These are phyloP conservation scores for Galaxias olidus DNA, from an alignment of 2,797 vertebrate species.

Conservation along the genomic window DNA sequence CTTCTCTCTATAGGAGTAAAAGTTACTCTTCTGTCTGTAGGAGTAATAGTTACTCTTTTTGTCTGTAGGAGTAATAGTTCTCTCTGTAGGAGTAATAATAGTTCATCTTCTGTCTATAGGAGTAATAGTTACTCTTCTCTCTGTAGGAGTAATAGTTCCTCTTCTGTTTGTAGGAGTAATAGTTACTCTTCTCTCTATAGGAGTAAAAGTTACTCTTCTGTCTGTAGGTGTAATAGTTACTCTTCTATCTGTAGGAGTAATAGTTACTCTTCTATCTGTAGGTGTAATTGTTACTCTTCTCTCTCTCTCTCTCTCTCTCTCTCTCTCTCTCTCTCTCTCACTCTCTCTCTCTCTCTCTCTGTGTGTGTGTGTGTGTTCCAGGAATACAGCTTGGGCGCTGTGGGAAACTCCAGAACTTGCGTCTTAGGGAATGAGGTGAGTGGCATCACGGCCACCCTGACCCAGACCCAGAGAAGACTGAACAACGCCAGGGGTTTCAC, in stretches of 20 bases:
- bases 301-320: neutral
- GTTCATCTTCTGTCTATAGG: neutral
- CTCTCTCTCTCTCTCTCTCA: neutral
- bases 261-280: too few relatives aligned
- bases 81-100: neutral
- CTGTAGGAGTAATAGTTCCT: too few relatives aligned
- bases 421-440: conserved; percentile 83
- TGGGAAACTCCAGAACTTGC: conserved; percentile 80
- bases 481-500: too few relatives aligned
- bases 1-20: too few relatives aligned
- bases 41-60: conserved; percentile 39
- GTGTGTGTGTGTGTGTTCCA: conserved; percentile 46
- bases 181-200: too few relatives aligned
- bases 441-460: conserved; percentile 82
- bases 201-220: too few relatives aligned
- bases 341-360: neutral
- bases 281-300: too few relatives aligned
- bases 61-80: too few relatives aligned
- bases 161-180: too few relatives aligned
- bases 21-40: too few relatives aligned
- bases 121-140: too few relatives aligned
- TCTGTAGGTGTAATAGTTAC: neutral
- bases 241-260: neutral
- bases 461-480: conserved; percentile 76
- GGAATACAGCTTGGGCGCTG: conserved; percentile 76